A percentile compares a stretch with the other conserved stretches of the same genome.
phyloP scores from a whole-genome alignment of 2,113 vertebrate genomes.

The Seriola aureovittata region DNA sequence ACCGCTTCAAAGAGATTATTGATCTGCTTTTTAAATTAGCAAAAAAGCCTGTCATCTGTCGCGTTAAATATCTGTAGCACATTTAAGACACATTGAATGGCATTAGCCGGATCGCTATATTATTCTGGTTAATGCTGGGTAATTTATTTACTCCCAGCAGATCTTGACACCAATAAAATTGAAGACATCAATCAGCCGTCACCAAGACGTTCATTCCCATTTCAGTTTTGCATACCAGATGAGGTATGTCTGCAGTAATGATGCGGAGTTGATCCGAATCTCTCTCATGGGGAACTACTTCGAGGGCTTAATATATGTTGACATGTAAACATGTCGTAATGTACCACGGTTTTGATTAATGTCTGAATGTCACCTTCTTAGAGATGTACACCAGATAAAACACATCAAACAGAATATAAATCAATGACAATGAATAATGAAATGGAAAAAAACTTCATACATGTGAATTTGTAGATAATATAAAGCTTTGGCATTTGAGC shows the following conservation, averaged over 20 bases:
- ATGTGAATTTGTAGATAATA: constrained; percentile 63
- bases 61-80: not conserved
- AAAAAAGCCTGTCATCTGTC: constrained; percentile 3
- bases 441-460: not conserved
- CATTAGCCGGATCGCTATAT: not conserved
- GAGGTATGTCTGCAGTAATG: constrained; percentile 5
- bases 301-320: not conserved
- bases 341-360: not conserved
- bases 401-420: not conserved
- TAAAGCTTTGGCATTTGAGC: constrained; percentile 44
- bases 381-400: not conserved
- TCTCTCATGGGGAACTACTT: not conserved
- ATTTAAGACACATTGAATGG: not conserved
- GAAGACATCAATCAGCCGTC: constrained; percentile 18
- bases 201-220: constrained; percentile 1
- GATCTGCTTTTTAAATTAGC: constrained; percentile 32
- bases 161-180: constrained; percentile 19
- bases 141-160: constrained; percentile 6
- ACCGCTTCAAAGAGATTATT: constrained; percentile 27
- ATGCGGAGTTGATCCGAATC: not conserved
- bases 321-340: constrained; percentile 7
- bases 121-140: not conserved
- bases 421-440: not conserved
- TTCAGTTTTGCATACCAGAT: constrained; percentile 19
- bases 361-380: not conserved